Evolutionary conservation across 2,797 vertebrate species (phyloP).

Genomic region (Mareca strepera): DNA sequence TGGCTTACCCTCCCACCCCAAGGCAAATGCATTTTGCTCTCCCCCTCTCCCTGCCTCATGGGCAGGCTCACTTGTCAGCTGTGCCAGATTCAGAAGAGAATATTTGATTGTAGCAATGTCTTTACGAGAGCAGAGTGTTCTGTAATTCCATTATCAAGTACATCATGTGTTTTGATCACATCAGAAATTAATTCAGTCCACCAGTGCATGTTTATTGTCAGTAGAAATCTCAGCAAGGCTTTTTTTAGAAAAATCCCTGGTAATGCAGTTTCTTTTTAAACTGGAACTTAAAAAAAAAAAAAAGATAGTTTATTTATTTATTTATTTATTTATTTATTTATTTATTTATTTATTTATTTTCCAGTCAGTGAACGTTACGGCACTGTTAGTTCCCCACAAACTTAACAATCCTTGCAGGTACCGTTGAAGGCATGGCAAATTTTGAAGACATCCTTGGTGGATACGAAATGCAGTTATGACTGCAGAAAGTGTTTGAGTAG

Average conservation of each 20-base stretch:
- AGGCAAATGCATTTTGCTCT: neutral
- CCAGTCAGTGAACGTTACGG: neutral
- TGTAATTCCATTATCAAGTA: slow-evolving; percentile 34
- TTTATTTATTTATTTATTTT: too few species aligned
- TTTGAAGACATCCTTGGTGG: neutral
- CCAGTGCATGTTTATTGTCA: neutral
- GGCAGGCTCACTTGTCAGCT: neutral
- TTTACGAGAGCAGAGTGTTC: slow-evolving; percentile 13
- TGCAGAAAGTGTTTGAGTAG: neutral
- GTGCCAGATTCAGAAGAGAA: slow-evolving; percentile 8
- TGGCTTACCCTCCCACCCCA: neutral
- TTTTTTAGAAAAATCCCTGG: neutral
- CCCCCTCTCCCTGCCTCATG: neutral
- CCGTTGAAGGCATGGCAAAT: neutral
- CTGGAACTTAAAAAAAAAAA: neutral
- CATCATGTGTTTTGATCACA: slow-evolving; percentile 36
- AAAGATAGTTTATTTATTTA: neutral
- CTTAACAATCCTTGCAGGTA: neutral
- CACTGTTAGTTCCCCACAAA: neutral
- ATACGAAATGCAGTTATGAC: neutral
- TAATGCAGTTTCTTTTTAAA: neutral
- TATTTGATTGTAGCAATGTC: neutral
- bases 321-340: too few species aligned
- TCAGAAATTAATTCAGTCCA: slow-evolving; percentile 40
- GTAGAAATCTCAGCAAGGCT: slow-evolving; percentile 4